phyloP scores from a whole-genome alignment of 2,113 vertebrate species.

The Tapirus terrestris region DNA sequence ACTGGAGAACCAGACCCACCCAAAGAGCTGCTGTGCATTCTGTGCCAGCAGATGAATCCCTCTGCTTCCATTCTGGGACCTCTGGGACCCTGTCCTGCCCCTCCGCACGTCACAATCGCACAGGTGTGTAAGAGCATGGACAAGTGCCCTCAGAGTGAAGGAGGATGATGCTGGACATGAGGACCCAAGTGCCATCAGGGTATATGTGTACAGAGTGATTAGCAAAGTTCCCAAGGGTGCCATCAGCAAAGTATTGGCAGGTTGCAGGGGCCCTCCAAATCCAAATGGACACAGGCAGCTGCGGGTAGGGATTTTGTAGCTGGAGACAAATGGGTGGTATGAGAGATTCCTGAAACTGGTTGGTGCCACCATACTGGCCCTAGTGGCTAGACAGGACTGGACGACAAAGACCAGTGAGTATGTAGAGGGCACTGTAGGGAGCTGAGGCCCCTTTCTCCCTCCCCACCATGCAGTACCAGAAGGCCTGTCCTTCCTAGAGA shows the following conservation, averaged over 20 bases:
- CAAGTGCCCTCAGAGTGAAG: neutral
- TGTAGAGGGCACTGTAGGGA: accelerated
- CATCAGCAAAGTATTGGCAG: neutral
- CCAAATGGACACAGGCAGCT: neutral
- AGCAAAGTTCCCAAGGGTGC: neutral
- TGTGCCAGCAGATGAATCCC: neutral
- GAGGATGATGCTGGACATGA: neutral
- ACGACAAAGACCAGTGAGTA: neutral
- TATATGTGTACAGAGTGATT: neutral
- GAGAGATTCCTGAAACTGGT: neutral
- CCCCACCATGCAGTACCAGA: neutral
- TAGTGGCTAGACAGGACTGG: neutral
- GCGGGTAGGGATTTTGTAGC: too few relatives aligned
- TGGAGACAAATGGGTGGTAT: neutral
- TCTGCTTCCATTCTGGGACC: neutral
- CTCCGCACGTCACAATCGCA: neutral
- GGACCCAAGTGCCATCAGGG: neutral
- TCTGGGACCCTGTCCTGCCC: neutral
- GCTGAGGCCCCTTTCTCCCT: accelerated
- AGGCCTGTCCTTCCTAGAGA: neutral
- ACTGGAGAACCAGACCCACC: neutral
- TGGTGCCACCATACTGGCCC: too few relatives aligned
- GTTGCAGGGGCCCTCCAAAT: neutral
- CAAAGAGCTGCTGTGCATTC: neutral
- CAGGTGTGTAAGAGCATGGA: neutral